Evolutionary conservation across 2,113 vertebrate genomes (phyloP).

Genomic region (Clupea harengus): DNA sequence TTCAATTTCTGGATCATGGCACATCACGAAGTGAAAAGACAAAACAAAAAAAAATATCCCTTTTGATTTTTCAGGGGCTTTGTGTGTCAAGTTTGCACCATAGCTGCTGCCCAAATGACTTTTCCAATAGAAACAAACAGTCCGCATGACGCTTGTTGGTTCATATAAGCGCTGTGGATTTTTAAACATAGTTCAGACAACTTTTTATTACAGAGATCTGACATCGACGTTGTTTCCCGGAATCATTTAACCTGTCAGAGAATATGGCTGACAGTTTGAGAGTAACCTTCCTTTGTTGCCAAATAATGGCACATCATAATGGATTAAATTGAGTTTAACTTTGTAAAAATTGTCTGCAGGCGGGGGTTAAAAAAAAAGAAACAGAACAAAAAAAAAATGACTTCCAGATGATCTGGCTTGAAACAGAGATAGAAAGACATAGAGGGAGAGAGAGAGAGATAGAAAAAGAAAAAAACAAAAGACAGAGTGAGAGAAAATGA

Average conservation of each 20-base stretch:
- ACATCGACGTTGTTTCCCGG: constrained; percentile 52
- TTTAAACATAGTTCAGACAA: too few species aligned
- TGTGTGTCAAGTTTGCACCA: constrained; percentile 32
- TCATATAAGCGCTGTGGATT: constrained; percentile 40
- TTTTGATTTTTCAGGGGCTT: constrained; percentile 27
- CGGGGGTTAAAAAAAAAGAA: constrained; percentile 66
- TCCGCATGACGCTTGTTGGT: constrained; percentile 28
- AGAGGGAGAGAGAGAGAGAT: not conserved
- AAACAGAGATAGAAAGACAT: constrained; percentile 37
- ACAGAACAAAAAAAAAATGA: too few species aligned
- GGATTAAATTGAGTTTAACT: constrained; percentile 67
- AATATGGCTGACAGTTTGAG: constrained; percentile 60
- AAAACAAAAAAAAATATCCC: not conserved
- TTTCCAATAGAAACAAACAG: constrained; percentile 32
- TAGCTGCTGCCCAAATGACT: constrained; percentile 12
- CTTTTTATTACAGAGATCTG: constrained; percentile 49
- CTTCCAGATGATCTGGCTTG: constrained; percentile 70
- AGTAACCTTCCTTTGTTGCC: constrained; percentile 65
- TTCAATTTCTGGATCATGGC: constrained; percentile 21
- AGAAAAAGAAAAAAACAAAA: not conserved
- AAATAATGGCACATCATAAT: constrained; percentile 68
- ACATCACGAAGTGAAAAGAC: not conserved
- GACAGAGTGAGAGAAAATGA: not conserved
- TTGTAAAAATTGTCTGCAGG: constrained; percentile 62
- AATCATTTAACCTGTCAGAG: constrained; percentile 70